Base-by-base conservation (phyloP, 2,888 invertebrate genomes). In the Eristalis intricaria region DNA sequence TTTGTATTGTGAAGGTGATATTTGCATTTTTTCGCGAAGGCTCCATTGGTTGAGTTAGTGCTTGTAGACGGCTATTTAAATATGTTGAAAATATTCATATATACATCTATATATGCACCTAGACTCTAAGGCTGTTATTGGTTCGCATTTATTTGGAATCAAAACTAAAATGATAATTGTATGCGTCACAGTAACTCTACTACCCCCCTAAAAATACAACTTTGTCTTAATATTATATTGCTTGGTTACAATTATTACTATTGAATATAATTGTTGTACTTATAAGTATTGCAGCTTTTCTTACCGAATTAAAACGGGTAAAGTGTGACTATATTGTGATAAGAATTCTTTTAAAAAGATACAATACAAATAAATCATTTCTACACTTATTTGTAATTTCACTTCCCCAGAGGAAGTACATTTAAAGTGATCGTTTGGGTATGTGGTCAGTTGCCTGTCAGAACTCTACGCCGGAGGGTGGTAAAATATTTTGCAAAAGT, bases 381-480 rank as follows among this genome's bases (percentile, higher is more conserved):
- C 75, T 76, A 76, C 79, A 71, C 43, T 63, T 86, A 69, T 78
- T 11, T 79, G 78, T 79, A 75, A 79, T 71, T 84, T 68, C 61
- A 84, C 40, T 76, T 32, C 75, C 75, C 58, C 50, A 63, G 75
- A 84, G 71, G 89, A 89, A 89, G 89, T 90, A 90, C 90, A 89
- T 89, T 90, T 89, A 88, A 83, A 89, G 89, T 87, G 89, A 90
- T 89, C 90, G 87, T 84, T 77, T 69, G 87, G 84, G 86, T 89
- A 78, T 90, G 89, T 89, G 91, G 90, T 92, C 91, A 93, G 93
- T 93, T 92, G 91, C 89, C 90, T 90, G 90, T 90, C 91, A 91
- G 91, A 91, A 90, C 90, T 92, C 91, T 90, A 90, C 90, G 89
- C 89, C 90, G 90, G 88, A 91, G 92, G 93, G 91, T 92, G 92